Conservation (phyloP, 1,140 invertebrate genomes). For the Paraescarpia echinospica region DNA sequence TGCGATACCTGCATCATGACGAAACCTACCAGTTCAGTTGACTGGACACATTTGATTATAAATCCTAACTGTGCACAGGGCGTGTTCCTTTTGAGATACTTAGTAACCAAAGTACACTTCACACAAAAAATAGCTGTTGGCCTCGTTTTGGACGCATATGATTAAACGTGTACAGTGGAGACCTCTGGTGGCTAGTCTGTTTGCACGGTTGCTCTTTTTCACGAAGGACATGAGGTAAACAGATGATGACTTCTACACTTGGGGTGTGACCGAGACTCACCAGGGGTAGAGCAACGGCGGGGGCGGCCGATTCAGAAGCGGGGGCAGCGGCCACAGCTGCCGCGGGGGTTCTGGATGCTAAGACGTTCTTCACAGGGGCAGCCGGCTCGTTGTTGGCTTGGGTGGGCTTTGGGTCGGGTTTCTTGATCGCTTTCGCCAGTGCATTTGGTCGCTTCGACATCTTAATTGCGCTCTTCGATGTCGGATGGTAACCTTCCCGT, state of each 20-base stretch:
- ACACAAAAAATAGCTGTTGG: not conserved
- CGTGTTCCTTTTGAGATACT: not conserved
- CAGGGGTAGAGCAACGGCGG: slow-evolving; percentile 46
- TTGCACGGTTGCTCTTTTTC: not conserved
- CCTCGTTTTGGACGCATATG: not conserved
- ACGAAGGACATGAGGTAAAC: not conserved
- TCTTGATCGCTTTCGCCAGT: slow-evolving; percentile 17
- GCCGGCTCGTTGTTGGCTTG: not conserved
- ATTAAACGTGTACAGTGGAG: not conserved
- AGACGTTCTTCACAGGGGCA: slow-evolving; percentile 43
- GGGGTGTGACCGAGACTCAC: slow-evolving; percentile 49
- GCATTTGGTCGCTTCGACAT: not conserved
- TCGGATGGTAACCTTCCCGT: not conserved
- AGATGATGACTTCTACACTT: not conserved
- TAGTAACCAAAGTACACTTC: not conserved
- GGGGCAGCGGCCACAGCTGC: slow-evolving; percentile 14
- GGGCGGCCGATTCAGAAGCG: slow-evolving; percentile 23
- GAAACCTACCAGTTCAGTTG: too few relatives aligned
- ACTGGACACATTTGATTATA: too few relatives aligned
- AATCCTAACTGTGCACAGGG: too few relatives aligned
- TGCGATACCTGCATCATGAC: too few relatives aligned
- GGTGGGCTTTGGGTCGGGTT: not conserved
- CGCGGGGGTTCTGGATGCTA: slow-evolving; percentile 42
- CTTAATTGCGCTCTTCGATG: not conserved
- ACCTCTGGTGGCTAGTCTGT: not conserved